Evolutionary conservation across 2,797 vertebrate species (phyloP), one percentile per base, ranked within the genome.

Genomic region (Myiothlypis coronata): DNA sequence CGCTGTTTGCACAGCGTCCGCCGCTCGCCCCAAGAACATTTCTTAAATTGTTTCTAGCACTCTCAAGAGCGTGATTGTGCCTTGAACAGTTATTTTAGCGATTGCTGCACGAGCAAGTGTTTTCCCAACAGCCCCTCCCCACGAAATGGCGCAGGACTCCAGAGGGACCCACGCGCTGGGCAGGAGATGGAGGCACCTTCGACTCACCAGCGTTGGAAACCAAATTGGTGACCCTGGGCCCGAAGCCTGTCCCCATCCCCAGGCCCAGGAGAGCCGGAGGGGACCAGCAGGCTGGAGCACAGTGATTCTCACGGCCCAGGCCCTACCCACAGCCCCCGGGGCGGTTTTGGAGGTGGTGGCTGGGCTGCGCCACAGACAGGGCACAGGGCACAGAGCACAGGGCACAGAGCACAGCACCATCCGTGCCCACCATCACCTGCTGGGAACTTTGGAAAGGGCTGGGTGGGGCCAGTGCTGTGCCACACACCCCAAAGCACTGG

Each of bases 41-140:
- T 86, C 95, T 97, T 74, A 88, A 94, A 96, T 97, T 94, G 95
- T 97, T 96, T 92, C 82, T 55, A 92, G 91, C 87, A 22, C 91
- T 95, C 91, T 96, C 59, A 32, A 97, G 95, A 88, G 68, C 9
- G 0, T 41, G 75, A 59, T 6, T 89, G 91, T 69, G 86, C 92
- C 75, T 76, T 47, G 86, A 87, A 80, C 75, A 61, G 74, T 89
- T 75, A 77, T 56, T 91, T 94, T 19, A 61, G 71, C 2, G 2
- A 86, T 35, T 69, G 59, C 84, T 43, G 74, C 74, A 46, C 0
- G 3, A 74, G 81, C 47, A 55, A 81, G 65, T 1, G 18, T 71
- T 90, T 39, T 32, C 41, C 10, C 7, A 87, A 55, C 79, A 60
- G 35, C 34, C 53, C 52, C 37, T 71, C 64, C 82, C 35, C 65